Percentiles rank a stretch among this genome's conserved stretches.
phyloP scores from a whole-genome alignment of 2,797 vertebrate species.

The Schizothorax lantsangensis region DNA sequence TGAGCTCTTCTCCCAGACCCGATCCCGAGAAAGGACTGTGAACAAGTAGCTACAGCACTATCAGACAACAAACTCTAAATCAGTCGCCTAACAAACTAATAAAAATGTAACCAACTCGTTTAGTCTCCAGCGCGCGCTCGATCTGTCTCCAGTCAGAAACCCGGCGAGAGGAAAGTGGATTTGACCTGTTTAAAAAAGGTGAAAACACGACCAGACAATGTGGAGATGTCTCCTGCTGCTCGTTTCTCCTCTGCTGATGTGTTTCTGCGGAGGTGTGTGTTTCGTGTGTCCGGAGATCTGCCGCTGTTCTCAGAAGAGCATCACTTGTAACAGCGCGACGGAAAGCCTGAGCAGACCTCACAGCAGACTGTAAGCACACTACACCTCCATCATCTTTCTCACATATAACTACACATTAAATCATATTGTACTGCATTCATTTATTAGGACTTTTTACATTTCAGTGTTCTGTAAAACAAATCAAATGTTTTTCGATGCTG shows the following conservation, averaged over 20 bases:
- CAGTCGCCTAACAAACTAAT: not conserved
- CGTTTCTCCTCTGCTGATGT: conserved; percentile 6
- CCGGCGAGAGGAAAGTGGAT: not conserved
- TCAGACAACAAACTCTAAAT: not conserved
- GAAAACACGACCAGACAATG: conserved; percentile 21
- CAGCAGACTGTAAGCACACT: conserved; percentile 66
- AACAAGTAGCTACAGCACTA: not conserved
- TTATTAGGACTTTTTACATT: not conserved
- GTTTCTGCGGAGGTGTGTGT: conserved; percentile 31
- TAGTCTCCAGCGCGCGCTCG: conserved; percentile 2
- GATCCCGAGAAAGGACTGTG: not conserved
- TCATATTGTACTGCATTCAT: not conserved
- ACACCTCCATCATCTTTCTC: not conserved
- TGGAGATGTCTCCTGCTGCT: conserved; percentile 7
- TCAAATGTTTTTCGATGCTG: too few relatives aligned
- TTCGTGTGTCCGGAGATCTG: conserved; percentile 72
- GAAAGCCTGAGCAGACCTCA: conserved; percentile 56
- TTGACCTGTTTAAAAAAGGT: not conserved
- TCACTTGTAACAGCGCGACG: conserved; percentile 69
- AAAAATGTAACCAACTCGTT: conserved; percentile 18
- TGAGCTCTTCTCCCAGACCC: conserved; percentile 7
- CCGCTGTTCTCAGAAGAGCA: conserved; percentile 63
- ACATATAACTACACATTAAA: not conserved
- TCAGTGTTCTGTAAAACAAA: not conserved
- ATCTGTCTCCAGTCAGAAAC: conserved; percentile 8